Conservation (phyloP, 2,888 invertebrate genomes). For the Drosophila mulleri region DNA sequence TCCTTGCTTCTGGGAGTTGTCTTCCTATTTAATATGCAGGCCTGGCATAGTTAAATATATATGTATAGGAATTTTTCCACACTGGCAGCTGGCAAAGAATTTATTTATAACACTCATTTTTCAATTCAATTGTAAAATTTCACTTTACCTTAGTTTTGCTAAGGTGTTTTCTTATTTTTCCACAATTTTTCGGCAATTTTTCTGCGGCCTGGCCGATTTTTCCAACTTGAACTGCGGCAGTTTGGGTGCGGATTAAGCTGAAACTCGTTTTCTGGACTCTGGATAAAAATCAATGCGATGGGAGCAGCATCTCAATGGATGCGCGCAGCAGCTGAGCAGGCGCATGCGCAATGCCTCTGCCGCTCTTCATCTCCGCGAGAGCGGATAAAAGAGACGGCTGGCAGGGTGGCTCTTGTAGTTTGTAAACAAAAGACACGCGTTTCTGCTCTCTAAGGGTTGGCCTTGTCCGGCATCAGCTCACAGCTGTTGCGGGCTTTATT, state of each 20-base stretch:
- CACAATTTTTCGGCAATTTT: conserved; percentile 26
- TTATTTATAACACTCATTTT: not conserved
- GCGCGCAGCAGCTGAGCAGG: conserved; percentile 68
- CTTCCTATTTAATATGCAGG: conserved; percentile 30
- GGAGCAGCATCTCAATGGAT: conserved; percentile 44
- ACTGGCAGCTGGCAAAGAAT: not conserved
- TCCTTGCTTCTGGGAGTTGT: conserved; percentile 28
- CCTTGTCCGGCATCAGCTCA: conserved; percentile 41
- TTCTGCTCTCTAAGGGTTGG: conserved; percentile 39
- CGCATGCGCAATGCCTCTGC: conserved; percentile 3
- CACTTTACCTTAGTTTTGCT: conserved; percentile 45
- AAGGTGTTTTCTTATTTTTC: conserved; percentile 33
- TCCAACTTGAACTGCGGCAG: conserved; percentile 60
- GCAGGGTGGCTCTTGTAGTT: conserved; percentile 46
- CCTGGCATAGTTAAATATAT: conserved; percentile 42
- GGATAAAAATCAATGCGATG: conserved; percentile 76
- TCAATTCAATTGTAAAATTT: not conserved
- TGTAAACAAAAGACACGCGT: conserved; percentile 61
- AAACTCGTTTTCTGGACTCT: conserved; percentile 69
- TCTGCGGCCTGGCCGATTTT: conserved; percentile 32
- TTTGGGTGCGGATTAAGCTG: conserved; percentile 76
- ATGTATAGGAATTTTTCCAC: conserved; percentile 3
- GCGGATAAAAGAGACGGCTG: conserved; percentile 52
- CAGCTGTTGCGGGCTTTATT: conserved; percentile 57
- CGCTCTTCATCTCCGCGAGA: conserved; percentile 1